Evolutionary conservation across 2,888 invertebrate species (phyloP).

Genomic region (Lasioglossum leucozonium): DNA sequence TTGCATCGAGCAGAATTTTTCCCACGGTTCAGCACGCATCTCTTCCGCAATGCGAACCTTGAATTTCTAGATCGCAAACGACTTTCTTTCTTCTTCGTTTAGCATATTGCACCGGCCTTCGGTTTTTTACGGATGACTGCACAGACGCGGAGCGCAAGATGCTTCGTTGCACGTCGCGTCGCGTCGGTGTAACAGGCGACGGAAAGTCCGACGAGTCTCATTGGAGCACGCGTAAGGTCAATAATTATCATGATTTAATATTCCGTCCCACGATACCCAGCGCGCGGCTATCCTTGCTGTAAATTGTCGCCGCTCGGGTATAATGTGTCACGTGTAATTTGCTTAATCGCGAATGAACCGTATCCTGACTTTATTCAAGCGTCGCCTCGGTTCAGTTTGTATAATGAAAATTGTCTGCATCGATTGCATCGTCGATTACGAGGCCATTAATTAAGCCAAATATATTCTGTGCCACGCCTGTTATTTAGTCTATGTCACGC

Average conservation of each 20-base stretch:
- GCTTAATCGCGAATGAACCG: conserved; percentile 22
- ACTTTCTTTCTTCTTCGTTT: conserved; percentile 1
- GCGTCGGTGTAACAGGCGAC: too few species aligned
- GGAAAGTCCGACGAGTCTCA: neutral
- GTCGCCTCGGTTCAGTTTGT: neutral
- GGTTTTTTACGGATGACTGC: neutral
- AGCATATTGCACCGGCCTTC: conserved; percentile 13
- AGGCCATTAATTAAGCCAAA: conserved; percentile 15
- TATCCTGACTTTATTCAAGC: conserved; percentile 2
- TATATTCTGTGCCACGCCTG: neutral
- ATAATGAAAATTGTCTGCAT: conserved; percentile 35
- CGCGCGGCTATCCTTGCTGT: conserved; percentile 31
- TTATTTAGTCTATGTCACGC: neutral
- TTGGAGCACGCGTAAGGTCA: neutral
- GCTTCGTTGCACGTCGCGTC: neutral
- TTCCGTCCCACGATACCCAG: neutral
- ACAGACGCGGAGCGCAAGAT: neutral
- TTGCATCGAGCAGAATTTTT: conserved; percentile 15
- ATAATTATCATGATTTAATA: conserved; percentile 33
- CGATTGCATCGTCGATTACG: conserved; percentile 17
- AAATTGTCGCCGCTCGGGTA: conserved; percentile 19
- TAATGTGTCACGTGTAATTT: conserved; percentile 38
- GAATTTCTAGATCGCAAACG: conserved; percentile 21
- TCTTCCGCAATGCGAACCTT: conserved; percentile 31
- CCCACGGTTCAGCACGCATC: conserved; percentile 18